A percentile compares a stretch with the other conserved stretches of the same genome.
Conservation (phyloP, 2,113 vertebrate genomes). For the Dipodomys ordii region DNA sequence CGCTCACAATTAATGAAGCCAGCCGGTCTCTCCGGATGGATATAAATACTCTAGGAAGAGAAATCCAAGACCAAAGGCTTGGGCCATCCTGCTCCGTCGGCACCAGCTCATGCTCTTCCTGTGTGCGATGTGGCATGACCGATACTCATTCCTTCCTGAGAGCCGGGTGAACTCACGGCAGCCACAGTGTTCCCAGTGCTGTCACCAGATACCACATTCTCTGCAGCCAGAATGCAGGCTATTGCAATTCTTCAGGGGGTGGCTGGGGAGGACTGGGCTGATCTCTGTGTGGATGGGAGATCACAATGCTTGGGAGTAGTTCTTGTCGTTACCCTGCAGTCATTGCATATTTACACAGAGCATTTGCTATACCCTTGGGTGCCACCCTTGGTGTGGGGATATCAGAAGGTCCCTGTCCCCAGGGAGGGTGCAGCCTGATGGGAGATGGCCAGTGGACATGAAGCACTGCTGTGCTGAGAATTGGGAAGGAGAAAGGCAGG, state of each 20-base stretch:
- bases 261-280: not conserved
- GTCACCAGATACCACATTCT: constrained; percentile 40
- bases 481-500: not conserved
- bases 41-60: constrained; percentile 80
- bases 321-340: not conserved
- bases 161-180: constrained; percentile 12
- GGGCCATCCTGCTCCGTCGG: not conserved
- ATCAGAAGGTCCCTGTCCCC: not conserved
- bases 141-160: constrained; percentile 72
- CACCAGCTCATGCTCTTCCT: constrained; percentile 67
- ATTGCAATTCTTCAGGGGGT: not conserved
- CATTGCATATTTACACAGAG: rapidly evolving
- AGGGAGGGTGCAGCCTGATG: not conserved
- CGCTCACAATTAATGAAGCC: constrained; percentile 62
- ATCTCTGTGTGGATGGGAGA: not conserved
- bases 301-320: not conserved
- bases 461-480: not conserved
- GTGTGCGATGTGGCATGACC: constrained; percentile 43
- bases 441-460: not conserved
- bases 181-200: constrained; percentile 57
- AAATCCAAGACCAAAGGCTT: constrained; percentile 76
- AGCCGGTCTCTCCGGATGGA: constrained; percentile 75
- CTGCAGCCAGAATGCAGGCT: not conserved
- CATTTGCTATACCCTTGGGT: not conserved
- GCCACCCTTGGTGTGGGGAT: rapidly evolving